Conservation (phyloP, 2,113 vertebrate species). For the Eretmodus cyanostictus region DNA sequence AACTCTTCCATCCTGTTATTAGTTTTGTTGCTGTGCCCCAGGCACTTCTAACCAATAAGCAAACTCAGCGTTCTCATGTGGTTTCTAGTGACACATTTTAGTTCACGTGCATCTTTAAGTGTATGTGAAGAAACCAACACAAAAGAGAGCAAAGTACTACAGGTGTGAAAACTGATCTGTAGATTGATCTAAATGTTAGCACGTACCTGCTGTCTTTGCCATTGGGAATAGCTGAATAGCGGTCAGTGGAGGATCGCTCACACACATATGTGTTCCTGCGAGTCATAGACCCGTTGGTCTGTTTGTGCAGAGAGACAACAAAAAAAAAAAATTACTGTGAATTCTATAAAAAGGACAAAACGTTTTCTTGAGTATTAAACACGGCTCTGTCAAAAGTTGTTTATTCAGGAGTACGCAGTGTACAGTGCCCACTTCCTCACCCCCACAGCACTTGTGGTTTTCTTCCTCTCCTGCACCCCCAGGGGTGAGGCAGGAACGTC, state of each 20-base stretch:
- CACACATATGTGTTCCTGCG: constrained; percentile 96
- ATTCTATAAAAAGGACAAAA: neutral
- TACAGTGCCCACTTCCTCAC: constrained; percentile 67
- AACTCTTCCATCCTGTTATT: neutral
- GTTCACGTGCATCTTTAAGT: neutral
- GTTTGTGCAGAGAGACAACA: neutral
- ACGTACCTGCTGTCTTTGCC: constrained; percentile 95
- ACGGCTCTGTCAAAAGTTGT: neutral
- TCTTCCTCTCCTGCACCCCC: constrained; percentile 89
- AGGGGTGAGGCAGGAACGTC: constrained; percentile 89
- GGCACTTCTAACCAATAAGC: neutral
- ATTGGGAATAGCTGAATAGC: constrained; percentile 86
- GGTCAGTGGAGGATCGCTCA: constrained; percentile 85
- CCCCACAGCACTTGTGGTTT: constrained; percentile 80
- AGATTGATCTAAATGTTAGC: neutral
- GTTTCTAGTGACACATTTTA: neutral
- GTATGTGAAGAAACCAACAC: neutral
- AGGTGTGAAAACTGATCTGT: neutral
- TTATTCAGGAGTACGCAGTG: neutral
- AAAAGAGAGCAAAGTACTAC: neutral
- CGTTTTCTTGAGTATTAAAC: neutral
- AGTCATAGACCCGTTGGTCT: constrained; percentile 92
- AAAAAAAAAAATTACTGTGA: neutral
- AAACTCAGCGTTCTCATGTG: neutral
- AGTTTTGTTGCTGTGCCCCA: neutral